Evolutionary conservation across 2,888 invertebrate genomes (phyloP), one percentile per base, ranked within the genome.

Genomic region (Tinea semifulvella): DNA sequence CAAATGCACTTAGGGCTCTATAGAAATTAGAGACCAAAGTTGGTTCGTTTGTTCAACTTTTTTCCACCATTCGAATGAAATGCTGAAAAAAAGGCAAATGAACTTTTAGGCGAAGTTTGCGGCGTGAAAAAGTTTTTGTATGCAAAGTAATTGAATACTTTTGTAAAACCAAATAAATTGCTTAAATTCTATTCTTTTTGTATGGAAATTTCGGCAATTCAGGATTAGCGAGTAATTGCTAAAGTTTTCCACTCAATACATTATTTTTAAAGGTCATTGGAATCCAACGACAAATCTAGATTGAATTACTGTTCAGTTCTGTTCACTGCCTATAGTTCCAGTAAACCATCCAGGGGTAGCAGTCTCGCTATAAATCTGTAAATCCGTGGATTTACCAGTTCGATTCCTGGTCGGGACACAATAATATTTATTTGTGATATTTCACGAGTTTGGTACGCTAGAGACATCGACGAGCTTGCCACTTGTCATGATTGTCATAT

Each of bases 1-100:
- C 36, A 36, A 36, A 36, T 36, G 36, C 36, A 36, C 36, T 36
- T 36, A 36, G 18, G 36, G 36, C 36, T 36, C 36, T 36, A 36
- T 36, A 36, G 36, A 36, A 36, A 36, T 36, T 36, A 36, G 36
- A 18, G 18, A 14, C 31, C 7, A 36, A 36, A 36, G 36, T 36
- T 22, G n/a, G n/a, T n/a, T 22, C 8, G 5, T 8, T 36, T 36
- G 18, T 10, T 36, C 36, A 16, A 36, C 18, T 36, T 36, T 36
- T 36, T 18, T 36, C 10, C 18, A 17, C 36, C 17, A 16, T 36
- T 18, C 36, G 2, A 36, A 17, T 2, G 7, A 36, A 36, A 17
- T 36, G 7, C 17, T 6, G 18, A 10, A 36, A 31, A 31, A 31
- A 36, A 16, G 3, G 18, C 14, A 3, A 36, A 8, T 22, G 6